phyloP scores from a whole-genome alignment of 2,888 invertebrate species.

The Taphrorychus bicolor region DNA sequence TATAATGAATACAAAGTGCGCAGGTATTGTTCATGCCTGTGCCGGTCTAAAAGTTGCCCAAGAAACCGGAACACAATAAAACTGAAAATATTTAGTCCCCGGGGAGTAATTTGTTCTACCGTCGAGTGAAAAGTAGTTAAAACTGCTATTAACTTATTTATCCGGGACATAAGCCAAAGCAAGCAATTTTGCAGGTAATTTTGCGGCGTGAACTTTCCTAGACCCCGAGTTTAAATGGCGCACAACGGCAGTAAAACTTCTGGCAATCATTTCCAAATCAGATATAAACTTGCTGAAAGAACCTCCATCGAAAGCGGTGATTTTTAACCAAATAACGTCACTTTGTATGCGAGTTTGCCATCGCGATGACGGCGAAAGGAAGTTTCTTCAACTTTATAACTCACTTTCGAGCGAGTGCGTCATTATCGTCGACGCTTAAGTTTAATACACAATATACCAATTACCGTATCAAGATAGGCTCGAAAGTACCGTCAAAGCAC shows the following conservation, averaged over 20 bases:
- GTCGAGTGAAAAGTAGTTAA: constrained; percentile 12
- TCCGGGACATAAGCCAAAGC: constrained; percentile 8
- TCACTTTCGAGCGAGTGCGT: not conserved
- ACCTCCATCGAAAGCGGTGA: not conserved
- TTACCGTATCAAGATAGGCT: constrained; percentile 7
- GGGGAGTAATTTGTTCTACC: not conserved
- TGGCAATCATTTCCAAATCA: not conserved
- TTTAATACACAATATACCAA: constrained; percentile 10
- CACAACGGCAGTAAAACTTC: not conserved
- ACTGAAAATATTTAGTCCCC: not conserved
- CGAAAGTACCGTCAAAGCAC: constrained; percentile 10
- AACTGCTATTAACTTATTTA: constrained; percentile 6
- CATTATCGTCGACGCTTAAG: not conserved
- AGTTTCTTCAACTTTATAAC: constrained; percentile 2
- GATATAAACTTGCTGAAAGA: not conserved
- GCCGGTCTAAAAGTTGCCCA: constrained; percentile 1
- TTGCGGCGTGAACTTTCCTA: not conserved
- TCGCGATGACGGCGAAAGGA: not conserved
- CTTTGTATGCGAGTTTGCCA: not conserved
- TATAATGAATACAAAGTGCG: constrained; percentile 9
- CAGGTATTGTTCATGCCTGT: constrained; percentile 1
- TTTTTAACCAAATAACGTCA: not conserved
- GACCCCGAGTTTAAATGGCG: not conserved
- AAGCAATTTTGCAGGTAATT: constrained; percentile 8
- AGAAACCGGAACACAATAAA: not conserved